Evolutionary conservation across 2,888 invertebrate genomes (phyloP).

Genomic region (Noctua fimbriata): DNA sequence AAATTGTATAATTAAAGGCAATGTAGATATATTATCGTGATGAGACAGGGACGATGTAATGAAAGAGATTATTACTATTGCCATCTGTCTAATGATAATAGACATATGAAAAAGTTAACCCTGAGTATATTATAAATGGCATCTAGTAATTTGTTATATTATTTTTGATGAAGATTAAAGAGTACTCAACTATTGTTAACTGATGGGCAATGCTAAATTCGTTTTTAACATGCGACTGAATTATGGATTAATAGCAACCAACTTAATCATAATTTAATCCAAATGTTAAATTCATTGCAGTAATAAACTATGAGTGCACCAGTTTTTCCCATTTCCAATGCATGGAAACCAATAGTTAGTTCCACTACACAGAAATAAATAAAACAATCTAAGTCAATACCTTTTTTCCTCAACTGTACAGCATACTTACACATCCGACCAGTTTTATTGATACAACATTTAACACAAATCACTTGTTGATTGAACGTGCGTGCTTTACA

Average conservation of each 20-base stretch:
- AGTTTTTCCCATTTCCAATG: background rate
- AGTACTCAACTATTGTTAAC: slow-evolving; percentile 28
- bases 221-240: slow-evolving; percentile 2
- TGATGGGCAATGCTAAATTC: slow-evolving; percentile 7
- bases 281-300: background rate
- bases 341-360: slow-evolving; percentile 20
- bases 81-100: slow-evolving; percentile 73
- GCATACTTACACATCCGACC: slow-evolving; percentile 66
- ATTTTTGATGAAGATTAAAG: slow-evolving; percentile 49
- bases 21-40: slow-evolving; percentile 79
- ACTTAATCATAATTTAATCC: no score
- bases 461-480: slow-evolving; percentile 80
- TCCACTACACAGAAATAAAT: slow-evolving; percentile 26
- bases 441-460: slow-evolving; percentile 76
- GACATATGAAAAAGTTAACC: slow-evolving; percentile 63
- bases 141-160: slow-evolving; percentile 57
- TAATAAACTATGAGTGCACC: background rate
- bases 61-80: slow-evolving; percentile 73
- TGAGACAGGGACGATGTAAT: slow-evolving; percentile 73
- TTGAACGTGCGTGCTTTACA: slow-evolving; percentile 75
- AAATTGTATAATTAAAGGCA: slow-evolving; percentile 81
- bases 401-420: slow-evolving; percentile 44
- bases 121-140: slow-evolving; percentile 51
- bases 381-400: slow-evolving; percentile 18
- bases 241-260: background rate